phyloP scores from a whole-genome alignment of 2,113 vertebrate genomes.

The Antidorcas marsupialis region DNA sequence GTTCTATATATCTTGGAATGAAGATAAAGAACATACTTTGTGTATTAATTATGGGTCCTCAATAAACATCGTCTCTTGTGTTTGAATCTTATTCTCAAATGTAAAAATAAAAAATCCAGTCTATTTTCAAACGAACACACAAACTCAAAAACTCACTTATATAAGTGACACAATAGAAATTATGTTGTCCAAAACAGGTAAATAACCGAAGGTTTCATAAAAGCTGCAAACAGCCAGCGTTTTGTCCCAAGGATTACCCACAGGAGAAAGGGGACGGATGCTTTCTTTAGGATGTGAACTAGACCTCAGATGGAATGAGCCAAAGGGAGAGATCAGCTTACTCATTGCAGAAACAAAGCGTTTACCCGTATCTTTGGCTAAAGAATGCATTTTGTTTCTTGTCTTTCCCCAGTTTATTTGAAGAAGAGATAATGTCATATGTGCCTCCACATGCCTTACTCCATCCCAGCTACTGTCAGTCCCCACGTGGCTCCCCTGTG shows the following conservation, averaged over 20 bases:
- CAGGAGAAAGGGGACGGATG: neutral
- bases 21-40: neutral
- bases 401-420: slow-evolving; percentile 89
- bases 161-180: neutral
- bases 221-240: neutral
- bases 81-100: neutral
- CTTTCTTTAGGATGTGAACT: neutral
- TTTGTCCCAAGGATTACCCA: neutral
- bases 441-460: slow-evolving; percentile 95
- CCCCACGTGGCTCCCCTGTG: slow-evolving; percentile 84
- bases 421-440: slow-evolving; percentile 99
- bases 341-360: neutral
- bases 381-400: neutral
- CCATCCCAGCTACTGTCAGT: slow-evolving; percentile 93
- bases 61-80: neutral
- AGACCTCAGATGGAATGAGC: neutral
- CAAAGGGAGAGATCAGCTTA: neutral
- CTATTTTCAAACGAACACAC: neutral
- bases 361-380: neutral
- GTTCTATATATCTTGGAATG: neutral
- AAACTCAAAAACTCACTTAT: neutral
- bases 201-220: neutral
- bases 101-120: neutral
- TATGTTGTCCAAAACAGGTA: neutral
- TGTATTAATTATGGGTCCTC: neutral